Evolutionary conservation across 2,113 vertebrate genomes (phyloP), one percentile per base, ranked within the genome.

Genomic region (Aplodontia rufa): DNA sequence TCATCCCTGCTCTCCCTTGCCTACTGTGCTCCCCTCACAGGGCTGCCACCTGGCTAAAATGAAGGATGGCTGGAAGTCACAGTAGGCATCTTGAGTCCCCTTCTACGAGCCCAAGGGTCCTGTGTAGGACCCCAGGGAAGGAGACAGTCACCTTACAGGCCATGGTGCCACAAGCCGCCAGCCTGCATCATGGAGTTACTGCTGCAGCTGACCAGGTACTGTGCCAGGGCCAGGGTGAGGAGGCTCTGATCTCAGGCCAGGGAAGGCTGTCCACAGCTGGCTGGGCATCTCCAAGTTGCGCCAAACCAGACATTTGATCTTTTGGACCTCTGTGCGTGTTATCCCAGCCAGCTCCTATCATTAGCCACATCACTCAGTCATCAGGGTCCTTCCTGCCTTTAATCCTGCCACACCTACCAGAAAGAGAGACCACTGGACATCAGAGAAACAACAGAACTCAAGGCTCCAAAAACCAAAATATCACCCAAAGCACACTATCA

Each of bases 301-400:
- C 66, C 94, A 95, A 60, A 32, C 14, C 40, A 30, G 87, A 96
- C n/a, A 96, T 92, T 83, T 66, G 91, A 95, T 88, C 92, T 71
- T 37, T 0, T 85, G 81, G 83, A 64, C 64, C n/a, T 90, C 76
- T 85, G 26, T 45, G 47, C 51, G 17, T 40, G 66, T 91, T n/a
- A 40, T 74, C 91, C 37, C 86, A 88, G 81, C 82, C 94, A 96
- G 76, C 66, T 53, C 26, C 6, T 85, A 66, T 66, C 55, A 35
- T 13, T 5, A 6, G 81, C 45, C 72, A 78, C 78, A 78, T 81
- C 64, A n/a, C 47, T 91, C 74, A 79, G 86, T 97, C 89, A 35
- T 66, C 51, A 7, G 47, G 37, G 30, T 45, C 75, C 75, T 92
- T 64, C 68, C 55, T 82, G 69, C 79, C 81, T 42, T 68, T 30